Conservation (phyloP, 2,888 invertebrate species). For the Drosophila mercatorum region DNA sequence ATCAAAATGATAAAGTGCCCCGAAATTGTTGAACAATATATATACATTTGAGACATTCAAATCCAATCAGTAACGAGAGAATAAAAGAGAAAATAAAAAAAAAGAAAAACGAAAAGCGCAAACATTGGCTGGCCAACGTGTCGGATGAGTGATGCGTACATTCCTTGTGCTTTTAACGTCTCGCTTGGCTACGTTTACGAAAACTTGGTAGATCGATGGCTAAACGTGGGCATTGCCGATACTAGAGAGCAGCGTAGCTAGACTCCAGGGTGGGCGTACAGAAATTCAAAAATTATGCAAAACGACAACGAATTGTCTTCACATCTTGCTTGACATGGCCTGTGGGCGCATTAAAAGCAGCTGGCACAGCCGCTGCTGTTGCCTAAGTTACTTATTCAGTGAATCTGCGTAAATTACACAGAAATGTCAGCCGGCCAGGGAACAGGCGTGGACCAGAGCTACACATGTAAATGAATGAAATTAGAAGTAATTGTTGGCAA, state of each 20-base stretch:
- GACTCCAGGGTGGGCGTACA: conserved; percentile 10
- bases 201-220: conserved; percentile 22
- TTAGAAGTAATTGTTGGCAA: conserved; percentile 25
- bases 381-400: conserved; percentile 1
- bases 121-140: conserved; percentile 30
- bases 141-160: conserved; percentile 55
- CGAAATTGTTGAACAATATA: conserved; percentile 11
- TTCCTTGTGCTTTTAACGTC: conserved; percentile 13
- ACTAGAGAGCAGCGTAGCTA: conserved; percentile 28
- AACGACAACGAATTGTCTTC: neutral
- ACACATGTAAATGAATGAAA: conserved; percentile 21
- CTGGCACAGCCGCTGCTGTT: neutral
- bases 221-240: conserved; percentile 21
- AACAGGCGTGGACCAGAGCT: neutral
- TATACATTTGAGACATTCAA: conserved; percentile 30
- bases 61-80: conserved; percentile 51
- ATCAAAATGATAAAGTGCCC: conserved; percentile 45
- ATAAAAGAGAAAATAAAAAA: conserved; percentile 8
- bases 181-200: conserved; percentile 30
- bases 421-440: conserved; percentile 5
- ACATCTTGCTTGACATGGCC: neutral
- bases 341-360: conserved; percentile 3
- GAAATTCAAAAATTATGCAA: conserved; percentile 24
- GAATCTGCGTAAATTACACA: conserved; percentile 27
- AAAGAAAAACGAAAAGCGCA: conserved; percentile 16